Conservation (phyloP, 2,113 vertebrate genomes). For the Jaculus jaculus region DNA sequence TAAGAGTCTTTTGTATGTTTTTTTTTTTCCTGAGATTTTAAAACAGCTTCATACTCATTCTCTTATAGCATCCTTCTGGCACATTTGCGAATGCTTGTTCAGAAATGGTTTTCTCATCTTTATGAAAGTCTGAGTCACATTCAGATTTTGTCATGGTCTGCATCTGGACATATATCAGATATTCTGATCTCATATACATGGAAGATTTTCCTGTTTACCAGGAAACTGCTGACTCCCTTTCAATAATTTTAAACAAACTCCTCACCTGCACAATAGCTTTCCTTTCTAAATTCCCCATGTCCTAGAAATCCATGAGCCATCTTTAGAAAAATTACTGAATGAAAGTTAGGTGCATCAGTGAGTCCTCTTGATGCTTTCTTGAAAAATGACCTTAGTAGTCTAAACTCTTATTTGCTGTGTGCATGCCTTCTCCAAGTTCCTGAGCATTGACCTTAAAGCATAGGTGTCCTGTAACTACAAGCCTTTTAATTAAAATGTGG, state of each 20-base stretch:
- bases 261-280: background rate
- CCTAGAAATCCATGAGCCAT: background rate
- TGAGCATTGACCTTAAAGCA: background rate
- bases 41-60: slow-evolving; percentile 20
- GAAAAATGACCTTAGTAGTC: background rate
- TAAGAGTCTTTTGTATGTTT: background rate
- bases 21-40: slow-evolving; percentile 24
- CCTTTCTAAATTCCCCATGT: background rate
- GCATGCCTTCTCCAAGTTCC: background rate
- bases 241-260: slow-evolving; percentile 1
- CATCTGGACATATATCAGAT: slow-evolving; percentile 41
- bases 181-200: background rate
- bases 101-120: slow-evolving; percentile 30
- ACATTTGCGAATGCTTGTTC: slow-evolving; percentile 36
- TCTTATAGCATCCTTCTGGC: slow-evolving; percentile 25
- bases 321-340: background rate
- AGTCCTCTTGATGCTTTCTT: background rate
- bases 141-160: slow-evolving; percentile 28
- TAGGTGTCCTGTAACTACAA: background rate
- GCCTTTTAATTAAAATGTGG: background rate
- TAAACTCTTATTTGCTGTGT: background rate
- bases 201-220: slow-evolving; percentile 25
- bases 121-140: slow-evolving; percentile 53
- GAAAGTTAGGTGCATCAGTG: background rate
- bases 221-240: slow-evolving; percentile 11